Conservation (phyloP, 2,888 invertebrate genomes). For the Mystacides longicornis region DNA sequence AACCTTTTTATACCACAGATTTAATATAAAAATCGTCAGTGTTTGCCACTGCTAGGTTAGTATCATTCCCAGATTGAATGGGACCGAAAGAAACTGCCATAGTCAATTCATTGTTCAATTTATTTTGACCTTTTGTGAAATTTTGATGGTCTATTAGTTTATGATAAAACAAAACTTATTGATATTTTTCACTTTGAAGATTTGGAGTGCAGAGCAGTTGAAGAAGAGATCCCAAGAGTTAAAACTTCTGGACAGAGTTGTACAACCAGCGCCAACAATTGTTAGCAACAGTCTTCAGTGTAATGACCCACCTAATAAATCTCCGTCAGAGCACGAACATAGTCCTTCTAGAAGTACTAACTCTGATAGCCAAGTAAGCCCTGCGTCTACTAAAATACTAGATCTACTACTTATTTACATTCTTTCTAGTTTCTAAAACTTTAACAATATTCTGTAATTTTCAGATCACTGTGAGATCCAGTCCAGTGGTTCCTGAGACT, state of each 20-base stretch:
- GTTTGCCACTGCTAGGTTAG: too few relatives aligned
- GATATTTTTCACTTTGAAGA: constrained; percentile 30
- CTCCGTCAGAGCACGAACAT: constrained; percentile 49
- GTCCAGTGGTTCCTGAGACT: constrained; percentile 64
- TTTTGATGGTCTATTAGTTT: too few relatives aligned
- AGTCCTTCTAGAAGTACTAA: constrained; percentile 70
- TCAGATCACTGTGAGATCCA: constrained; percentile 70
- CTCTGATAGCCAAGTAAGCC: constrained; percentile 69
- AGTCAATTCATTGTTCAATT: too few relatives aligned
- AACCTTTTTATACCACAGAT: too few relatives aligned
- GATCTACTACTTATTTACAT: too few relatives aligned
- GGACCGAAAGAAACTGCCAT: too few relatives aligned
- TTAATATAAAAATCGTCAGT: too few relatives aligned
- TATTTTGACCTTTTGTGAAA: too few relatives aligned
- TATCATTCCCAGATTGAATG: too few relatives aligned
- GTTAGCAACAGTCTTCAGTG: constrained; percentile 28
- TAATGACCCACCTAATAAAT: constrained; percentile 32
- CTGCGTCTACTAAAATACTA: too few relatives aligned
- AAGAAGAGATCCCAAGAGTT: constrained; percentile 63
- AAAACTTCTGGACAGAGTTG: constrained; percentile 41
- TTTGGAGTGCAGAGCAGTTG: constrained; percentile 67
- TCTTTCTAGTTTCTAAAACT: too few relatives aligned
- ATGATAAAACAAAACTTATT: not conserved
- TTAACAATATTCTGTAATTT: too few relatives aligned
- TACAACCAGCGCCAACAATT: constrained; percentile 33